Evolutionary conservation across 2,797 vertebrate species (phyloP).

Genomic region (Cyprinodon diabolis): DNA sequence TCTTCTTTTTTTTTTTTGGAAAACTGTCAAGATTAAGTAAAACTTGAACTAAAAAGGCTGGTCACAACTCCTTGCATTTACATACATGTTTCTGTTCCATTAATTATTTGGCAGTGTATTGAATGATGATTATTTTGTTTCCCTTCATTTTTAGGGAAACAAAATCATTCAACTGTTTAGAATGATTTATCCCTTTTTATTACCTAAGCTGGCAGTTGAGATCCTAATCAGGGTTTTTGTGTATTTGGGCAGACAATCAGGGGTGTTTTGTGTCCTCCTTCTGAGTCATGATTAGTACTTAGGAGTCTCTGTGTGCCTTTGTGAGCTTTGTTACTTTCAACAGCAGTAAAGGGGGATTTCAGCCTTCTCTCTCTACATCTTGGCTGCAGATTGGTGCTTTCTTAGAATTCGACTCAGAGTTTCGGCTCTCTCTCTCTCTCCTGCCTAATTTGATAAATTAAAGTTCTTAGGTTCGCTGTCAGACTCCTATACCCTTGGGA

Average conservation of each 20-base stretch:
- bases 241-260: slow-evolving; percentile 42
- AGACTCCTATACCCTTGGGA: slow-evolving; percentile 57
- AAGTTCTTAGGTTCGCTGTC: slow-evolving; percentile 72
- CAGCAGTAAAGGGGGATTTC: slow-evolving; percentile 48
- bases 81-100: not conserved
- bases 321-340: slow-evolving; percentile 45
- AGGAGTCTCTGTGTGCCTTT: slow-evolving; percentile 43
- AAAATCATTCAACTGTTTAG: not conserved
- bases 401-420: slow-evolving; percentile 57
- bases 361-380: slow-evolving; percentile 24
- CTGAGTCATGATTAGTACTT: slow-evolving; percentile 60
- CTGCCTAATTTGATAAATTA: slow-evolving; percentile 68
- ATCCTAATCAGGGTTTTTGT: slow-evolving; percentile 57
- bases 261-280: slow-evolving; percentile 51
- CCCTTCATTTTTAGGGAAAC: slow-evolving; percentile 12
- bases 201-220: slow-evolving; percentile 42
- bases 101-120: not conserved
- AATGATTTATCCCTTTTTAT: not conserved
- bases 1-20: slow-evolving; percentile 1
- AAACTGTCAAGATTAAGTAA: slow-evolving; percentile 6
- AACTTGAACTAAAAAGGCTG: not conserved
- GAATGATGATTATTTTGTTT: slow-evolving; percentile 4
- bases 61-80: not conserved
- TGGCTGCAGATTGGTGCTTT: slow-evolving; percentile 42
- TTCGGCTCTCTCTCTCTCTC: slow-evolving; percentile 61